Percentiles rank a stretch among this genome's conserved stretches.
These are phyloP conservation scores for Trogon melanurus DNA, from an alignment of 2,113 vertebrate species.

Conservation along the genomic window DNA sequence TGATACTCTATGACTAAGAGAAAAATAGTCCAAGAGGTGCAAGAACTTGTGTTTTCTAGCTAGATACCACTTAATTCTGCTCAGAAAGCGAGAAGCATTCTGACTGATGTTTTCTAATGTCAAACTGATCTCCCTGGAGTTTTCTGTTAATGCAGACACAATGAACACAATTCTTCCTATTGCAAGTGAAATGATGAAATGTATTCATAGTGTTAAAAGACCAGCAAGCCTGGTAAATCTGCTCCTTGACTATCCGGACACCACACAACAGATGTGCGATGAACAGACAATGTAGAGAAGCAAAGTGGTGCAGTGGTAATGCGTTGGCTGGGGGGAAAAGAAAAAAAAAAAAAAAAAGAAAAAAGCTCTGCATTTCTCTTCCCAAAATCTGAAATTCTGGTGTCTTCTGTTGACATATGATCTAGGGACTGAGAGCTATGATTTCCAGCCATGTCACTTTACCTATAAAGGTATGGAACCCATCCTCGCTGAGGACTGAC, in stretches of 20 bases:
- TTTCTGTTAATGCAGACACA: not conserved
- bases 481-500: fast-evolving
- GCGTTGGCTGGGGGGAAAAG: fast-evolving
- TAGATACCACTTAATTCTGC: not conserved
- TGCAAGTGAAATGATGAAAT: not conserved
- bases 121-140: not conserved
- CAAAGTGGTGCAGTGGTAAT: not conserved
- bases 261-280: not conserved
- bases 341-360: not conserved
- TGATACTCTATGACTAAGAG: not conserved
- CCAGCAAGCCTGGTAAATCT: not conserved
- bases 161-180: not conserved
- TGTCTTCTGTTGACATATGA: not conserved
- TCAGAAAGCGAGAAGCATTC: not conserved
- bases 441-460: fast-evolving
- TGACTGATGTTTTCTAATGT: not conserved
- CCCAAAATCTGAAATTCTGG: not conserved
- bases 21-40: not conserved
- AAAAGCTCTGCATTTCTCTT: not conserved
- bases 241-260: not conserved
- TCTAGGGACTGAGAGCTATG: not conserved
- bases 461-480: not conserved
- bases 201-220: not conserved
- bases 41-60: not conserved
- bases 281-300: not conserved